Percentiles rank a stretch among this genome's conserved stretches.
Evolutionary conservation across 1,140 invertebrate genomes (phyloP).

Genomic region (Sitophilus oryzae): DNA sequence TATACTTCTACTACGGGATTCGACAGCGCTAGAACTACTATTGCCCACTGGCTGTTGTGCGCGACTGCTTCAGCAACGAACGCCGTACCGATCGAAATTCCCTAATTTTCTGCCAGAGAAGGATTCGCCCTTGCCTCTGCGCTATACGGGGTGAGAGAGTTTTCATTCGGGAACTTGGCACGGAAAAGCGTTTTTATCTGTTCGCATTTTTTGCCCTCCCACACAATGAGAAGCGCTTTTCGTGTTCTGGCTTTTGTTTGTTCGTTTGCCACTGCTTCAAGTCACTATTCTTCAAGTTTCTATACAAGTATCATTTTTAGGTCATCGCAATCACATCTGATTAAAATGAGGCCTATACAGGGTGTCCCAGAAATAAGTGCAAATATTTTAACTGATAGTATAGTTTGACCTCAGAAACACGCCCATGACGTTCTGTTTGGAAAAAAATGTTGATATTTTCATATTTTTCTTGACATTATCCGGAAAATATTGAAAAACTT

Average conservation of each 20-base stretch:
- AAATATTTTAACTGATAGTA: too few species aligned
- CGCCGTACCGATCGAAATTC: constrained; percentile 24
- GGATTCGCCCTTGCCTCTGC: constrained; percentile 18
- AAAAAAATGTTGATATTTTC: too few species aligned
- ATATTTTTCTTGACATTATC: too few species aligned
- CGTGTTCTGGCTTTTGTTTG: neutral
- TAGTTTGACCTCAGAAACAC: too few species aligned
- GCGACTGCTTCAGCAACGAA: constrained; percentile 18
- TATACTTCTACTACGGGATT: constrained; percentile 14
- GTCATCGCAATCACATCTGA: too few species aligned
- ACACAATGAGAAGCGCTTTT: neutral
- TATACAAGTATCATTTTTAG: too few species aligned
- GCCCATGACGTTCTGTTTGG: too few species aligned
- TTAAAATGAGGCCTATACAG: too few species aligned
- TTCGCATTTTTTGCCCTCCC: neutral
- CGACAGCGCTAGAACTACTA: constrained; percentile 22
- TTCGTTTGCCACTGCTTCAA: too few species aligned
- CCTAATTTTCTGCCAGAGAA: constrained; percentile 18
- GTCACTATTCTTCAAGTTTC: too few species aligned
- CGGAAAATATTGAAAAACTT: too few species aligned
- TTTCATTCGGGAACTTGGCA: constrained; percentile 5
- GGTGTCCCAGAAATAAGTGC: too few species aligned
- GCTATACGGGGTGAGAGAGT: constrained; percentile 5
- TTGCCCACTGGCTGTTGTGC: constrained; percentile 16
- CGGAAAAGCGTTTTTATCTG: neutral